Evolutionary conservation across 2,113 vertebrate genomes (phyloP), one percentile per base, ranked within the genome.

Genomic region (Lucifuga dentata): DNA sequence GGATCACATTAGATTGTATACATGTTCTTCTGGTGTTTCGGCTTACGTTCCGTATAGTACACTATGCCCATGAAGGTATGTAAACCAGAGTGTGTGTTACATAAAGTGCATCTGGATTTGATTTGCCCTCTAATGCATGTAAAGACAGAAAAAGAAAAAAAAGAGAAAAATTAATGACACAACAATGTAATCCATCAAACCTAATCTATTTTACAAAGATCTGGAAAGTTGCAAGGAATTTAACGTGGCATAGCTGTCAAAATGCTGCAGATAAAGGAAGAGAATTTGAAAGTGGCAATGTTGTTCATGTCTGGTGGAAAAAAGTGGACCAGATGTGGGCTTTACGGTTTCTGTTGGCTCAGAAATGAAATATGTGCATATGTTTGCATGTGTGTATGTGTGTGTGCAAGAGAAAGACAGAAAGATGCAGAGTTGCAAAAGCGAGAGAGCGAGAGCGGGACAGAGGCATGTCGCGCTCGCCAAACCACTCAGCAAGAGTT

Each of bases 401-500:
- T 41, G 55, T 41, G 12, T 43, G 38, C 10, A 36, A 53, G 29
- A 35, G 26, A 56, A 17, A 33, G 50, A 55, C 8, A 3, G 11
- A 60, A 24, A 36, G 24, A 23, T 32, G 33, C 48, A 48, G 29
- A 29, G 19, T 58, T 23, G 26, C 53, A 66, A 61, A 38, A 7
- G 38, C 66, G 51, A 63, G 33, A 73, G 64, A 38, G 40, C 63
- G 58, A 53, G 73, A 55, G 45, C 33, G 23, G 7, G 61, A 69
- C 41, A 38, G 66, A 56, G 69, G 51, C 50, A 65, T 59, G 75
- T 65, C 56, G 49, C 38, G 46, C 75, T 73, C 3, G 62, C 81
- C 83, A 78, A 76, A 78, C 70, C 55, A 33, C 78, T 83, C 83
- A 76, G 64, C 82, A 51, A 58, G 76, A 76, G 59, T 20, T 41